phyloP scores from a whole-genome alignment of 2,888 invertebrate species.

The Drosophila prostipennis region DNA sequence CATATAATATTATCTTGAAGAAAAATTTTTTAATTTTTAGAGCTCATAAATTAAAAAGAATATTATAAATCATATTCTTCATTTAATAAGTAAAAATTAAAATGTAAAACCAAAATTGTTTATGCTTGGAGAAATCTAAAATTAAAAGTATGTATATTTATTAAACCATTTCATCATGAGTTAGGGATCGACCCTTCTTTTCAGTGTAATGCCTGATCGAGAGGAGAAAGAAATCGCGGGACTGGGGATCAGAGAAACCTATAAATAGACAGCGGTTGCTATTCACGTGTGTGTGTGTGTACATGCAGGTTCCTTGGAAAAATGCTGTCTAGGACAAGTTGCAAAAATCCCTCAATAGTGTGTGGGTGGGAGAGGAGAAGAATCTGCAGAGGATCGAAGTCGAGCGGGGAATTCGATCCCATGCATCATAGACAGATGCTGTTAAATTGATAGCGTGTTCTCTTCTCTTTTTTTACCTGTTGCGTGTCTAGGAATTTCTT shows the following conservation, averaged over 20 bases:
- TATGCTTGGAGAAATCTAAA: too few species aligned
- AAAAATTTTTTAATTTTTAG: too few species aligned
- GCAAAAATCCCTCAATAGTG: slow-evolving; percentile 16
- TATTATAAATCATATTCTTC: too few species aligned
- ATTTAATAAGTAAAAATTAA: too few species aligned
- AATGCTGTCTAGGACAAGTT: slow-evolving; percentile 62
- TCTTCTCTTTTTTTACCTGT: slow-evolving; percentile 42
- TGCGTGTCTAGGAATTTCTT: slow-evolving; percentile 59
- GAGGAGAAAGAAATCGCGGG: slow-evolving; percentile 3
- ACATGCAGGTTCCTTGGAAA: slow-evolving; percentile 76
- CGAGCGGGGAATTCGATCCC: slow-evolving; percentile 44
- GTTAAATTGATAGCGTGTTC: slow-evolving; percentile 82
- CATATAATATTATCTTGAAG: too few species aligned
- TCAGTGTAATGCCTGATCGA: slow-evolving; percentile 2
- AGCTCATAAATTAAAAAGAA: too few species aligned
- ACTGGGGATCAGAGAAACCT: slow-evolving; percentile 21
- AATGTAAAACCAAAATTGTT: too few species aligned
- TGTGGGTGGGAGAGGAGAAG: slow-evolving; percentile 34
- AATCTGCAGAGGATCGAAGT: slow-evolving; percentile 7
- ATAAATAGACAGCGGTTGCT: slow-evolving; percentile 44
- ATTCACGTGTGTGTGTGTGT: slow-evolving; percentile 36
- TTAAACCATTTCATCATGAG: not conserved
- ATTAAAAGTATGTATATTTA: too few species aligned
- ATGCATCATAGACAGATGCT: slow-evolving; percentile 82
- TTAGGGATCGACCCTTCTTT: slow-evolving; percentile 40